phyloP scores from a whole-genome alignment of 2,113 vertebrate species.

The Xerus inauris region DNA sequence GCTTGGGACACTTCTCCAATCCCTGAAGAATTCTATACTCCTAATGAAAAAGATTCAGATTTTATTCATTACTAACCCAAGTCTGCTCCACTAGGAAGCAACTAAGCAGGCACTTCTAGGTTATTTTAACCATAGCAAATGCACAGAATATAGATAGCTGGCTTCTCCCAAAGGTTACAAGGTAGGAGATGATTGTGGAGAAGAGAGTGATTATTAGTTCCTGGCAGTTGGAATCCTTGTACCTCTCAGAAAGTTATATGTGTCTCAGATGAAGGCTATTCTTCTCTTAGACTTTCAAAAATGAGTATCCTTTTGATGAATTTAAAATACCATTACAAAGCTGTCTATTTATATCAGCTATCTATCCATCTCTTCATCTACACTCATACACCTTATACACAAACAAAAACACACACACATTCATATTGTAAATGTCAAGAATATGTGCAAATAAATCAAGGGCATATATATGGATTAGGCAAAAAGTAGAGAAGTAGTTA shows the following conservation, averaged over 20 bases:
- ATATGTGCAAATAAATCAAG: not conserved
- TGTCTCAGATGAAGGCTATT: slow-evolving; percentile 79
- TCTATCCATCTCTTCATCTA: not conserved
- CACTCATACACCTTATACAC: not conserved
- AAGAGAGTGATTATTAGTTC: slow-evolving; percentile 78
- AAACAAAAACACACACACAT: not conserved
- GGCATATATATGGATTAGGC: not conserved
- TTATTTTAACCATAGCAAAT: slow-evolving; percentile 69
- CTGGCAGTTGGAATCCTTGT: slow-evolving; percentile 77
- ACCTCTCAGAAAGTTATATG: slow-evolving; percentile 85
- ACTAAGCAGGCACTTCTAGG: slow-evolving; percentile 53
- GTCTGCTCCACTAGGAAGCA: slow-evolving; percentile 9
- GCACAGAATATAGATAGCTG: not conserved
- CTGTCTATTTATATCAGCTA: no score
- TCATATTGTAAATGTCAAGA: not conserved
- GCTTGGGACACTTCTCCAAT: not conserved
- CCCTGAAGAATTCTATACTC: not conserved
- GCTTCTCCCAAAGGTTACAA: slow-evolving; percentile 66
- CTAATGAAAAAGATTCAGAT: not conserved
- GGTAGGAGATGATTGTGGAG: slow-evolving; percentile 79
- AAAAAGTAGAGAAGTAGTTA: slow-evolving; percentile 10
- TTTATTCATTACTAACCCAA: slow-evolving; percentile 10
- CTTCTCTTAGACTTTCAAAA: slow-evolving; percentile 76
- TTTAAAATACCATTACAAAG: slow-evolving; percentile 35
- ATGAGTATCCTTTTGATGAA: slow-evolving; percentile 73